Conservation (phyloP, 92 coral and sea anemone species). For the Scolanthus callimorphus region DNA sequence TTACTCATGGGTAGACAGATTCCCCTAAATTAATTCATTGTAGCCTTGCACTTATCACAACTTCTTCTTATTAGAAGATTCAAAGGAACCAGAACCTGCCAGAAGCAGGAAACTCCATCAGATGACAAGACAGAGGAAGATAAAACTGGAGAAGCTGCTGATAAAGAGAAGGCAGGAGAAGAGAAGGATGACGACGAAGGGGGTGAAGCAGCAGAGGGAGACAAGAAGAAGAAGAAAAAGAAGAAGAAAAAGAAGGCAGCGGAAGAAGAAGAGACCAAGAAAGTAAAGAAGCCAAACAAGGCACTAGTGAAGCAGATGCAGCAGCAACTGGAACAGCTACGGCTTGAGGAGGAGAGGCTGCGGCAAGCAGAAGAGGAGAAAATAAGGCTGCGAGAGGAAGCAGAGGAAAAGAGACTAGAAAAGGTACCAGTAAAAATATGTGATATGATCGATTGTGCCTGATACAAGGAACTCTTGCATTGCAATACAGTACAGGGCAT, state of each 20-base stretch:
- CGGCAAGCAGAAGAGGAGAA: slow-evolving; percentile 86
- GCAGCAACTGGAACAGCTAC: slow-evolving; percentile 79
- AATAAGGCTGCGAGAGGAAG: slow-evolving; percentile 74
- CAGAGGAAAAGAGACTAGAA: slow-evolving; percentile 87
- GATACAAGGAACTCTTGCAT: too few species aligned
- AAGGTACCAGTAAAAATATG: slow-evolving; percentile 63
- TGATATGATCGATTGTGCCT: too few species aligned
- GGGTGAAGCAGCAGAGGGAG: slow-evolving; percentile 71
- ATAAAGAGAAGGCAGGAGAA: background rate
- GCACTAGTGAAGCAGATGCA: slow-evolving; percentile 98
- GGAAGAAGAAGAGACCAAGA: slow-evolving; percentile 84
- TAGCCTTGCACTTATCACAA: too few species aligned
- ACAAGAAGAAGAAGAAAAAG: slow-evolving; percentile 73
- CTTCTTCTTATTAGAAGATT: too few species aligned
- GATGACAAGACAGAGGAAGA: background rate
- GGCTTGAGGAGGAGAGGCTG: slow-evolving; percentile 73
- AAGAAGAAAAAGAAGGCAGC: slow-evolving; percentile 89
- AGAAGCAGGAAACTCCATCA: too few species aligned
- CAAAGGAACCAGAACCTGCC: too few species aligned
- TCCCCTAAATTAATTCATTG: too few species aligned
- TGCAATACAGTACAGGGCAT: too few species aligned
- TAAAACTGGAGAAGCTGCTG: slow-evolving; percentile 5
- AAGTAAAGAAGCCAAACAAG: slow-evolving; percentile 82
- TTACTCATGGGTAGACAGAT: too few species aligned
- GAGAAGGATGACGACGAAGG: slow-evolving; percentile 32